These are phyloP conservation scores for Luperina testacea DNA, from an alignment of 2,888 invertebrate genomes.

Conservation along the genomic window DNA sequence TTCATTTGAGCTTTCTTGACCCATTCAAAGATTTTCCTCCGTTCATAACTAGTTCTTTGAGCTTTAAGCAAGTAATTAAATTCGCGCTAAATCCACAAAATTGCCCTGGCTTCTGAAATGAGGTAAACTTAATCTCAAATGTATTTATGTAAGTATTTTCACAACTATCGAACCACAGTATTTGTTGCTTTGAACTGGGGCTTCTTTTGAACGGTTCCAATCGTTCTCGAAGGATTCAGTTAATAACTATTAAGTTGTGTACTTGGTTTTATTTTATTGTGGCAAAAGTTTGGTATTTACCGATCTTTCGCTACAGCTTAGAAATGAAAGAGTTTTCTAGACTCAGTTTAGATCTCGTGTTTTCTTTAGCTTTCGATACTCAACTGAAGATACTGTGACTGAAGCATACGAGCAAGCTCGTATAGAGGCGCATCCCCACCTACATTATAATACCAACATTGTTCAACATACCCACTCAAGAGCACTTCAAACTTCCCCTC, in stretches of 20 bases:
- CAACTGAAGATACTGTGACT: constrained; percentile 1
- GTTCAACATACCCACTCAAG: constrained; percentile 23
- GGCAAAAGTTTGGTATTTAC: neutral
- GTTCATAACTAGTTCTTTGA: constrained; percentile 34
- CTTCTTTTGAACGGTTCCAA: constrained; percentile 3
- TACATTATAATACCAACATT: constrained; percentile 38
- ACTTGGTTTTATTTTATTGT: constrained; percentile 7
- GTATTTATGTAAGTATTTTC: constrained; percentile 18
- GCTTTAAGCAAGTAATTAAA: constrained; percentile 41
- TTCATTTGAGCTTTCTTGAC: constrained; percentile 6
- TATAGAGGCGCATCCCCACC: neutral
- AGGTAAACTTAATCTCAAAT: constrained; percentile 30
- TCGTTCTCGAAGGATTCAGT: neutral
- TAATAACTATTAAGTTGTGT: constrained; percentile 8
- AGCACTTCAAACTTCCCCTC: constrained; percentile 37
- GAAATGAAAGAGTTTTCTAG: neutral
- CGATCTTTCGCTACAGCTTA: neutral
- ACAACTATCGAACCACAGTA: neutral
- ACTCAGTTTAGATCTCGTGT: neutral
- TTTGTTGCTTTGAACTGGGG: constrained; percentile 15
- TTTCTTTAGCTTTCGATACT: constrained; percentile 10
- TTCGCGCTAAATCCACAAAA: constrained; percentile 32
- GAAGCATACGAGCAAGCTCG: neutral
- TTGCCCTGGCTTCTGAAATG: constrained; percentile 12
- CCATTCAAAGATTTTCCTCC: constrained; percentile 11